These are phyloP conservation scores for Brachypteracias leptosomus DNA, from an alignment of 2,113 vertebrate genomes.

Conservation along the genomic window DNA sequence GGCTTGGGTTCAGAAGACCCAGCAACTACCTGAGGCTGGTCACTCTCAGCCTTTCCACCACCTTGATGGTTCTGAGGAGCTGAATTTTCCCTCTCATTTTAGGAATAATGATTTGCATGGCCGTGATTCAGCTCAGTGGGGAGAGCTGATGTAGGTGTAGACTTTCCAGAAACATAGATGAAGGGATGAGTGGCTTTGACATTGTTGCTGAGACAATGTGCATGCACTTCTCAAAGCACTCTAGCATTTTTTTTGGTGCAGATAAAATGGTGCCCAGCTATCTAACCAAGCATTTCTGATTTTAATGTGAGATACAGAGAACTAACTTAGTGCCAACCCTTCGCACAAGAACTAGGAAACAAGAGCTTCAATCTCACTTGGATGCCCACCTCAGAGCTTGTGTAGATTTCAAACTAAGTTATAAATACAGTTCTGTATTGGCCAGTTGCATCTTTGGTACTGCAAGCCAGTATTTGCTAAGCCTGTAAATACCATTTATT, in stretches of 20 bases:
- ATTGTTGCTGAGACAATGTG: rapidly evolving
- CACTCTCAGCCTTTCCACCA: background rate
- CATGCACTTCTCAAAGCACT: background rate
- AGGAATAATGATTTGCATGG: background rate
- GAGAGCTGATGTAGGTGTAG: background rate
- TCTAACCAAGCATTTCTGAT: background rate
- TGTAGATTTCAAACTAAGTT: background rate
- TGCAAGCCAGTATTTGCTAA: background rate
- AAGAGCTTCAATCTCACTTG: background rate
- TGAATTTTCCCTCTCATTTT: background rate
- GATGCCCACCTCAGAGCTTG: background rate
- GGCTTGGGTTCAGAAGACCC: background rate
- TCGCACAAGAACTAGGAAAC: background rate
- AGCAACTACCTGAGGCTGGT: background rate
- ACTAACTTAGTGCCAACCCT: background rate
- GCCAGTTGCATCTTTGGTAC: background rate
- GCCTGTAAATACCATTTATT: background rate
- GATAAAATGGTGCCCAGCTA: background rate
- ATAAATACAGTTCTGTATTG: background rate
- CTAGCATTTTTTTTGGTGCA: background rate
- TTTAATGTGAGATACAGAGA: background rate
- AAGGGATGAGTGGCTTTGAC: background rate
- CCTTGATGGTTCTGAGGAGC: background rate
- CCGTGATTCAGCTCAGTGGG: background rate
- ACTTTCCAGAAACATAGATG: background rate